These are phyloP conservation scores for Leptothorax acervorum DNA, from an alignment of 2,888 invertebrate species.

Conservation along the genomic window DNA sequence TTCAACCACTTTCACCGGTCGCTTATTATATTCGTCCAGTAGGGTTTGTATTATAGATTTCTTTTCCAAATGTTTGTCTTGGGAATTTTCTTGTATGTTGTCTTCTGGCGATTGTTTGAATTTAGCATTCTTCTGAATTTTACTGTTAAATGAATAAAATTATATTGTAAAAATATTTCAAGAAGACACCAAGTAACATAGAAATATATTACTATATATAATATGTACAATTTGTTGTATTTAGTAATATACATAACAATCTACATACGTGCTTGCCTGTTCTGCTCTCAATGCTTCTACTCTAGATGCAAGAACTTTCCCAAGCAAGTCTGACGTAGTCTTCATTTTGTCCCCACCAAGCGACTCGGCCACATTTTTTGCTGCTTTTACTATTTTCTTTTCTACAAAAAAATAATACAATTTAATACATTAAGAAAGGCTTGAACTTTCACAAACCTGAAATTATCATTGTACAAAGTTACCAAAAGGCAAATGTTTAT, in stretches of 20 bases:
- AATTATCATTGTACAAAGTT: not conserved
- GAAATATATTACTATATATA: not conserved
- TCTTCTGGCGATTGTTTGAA: not conserved
- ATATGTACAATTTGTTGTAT: not conserved
- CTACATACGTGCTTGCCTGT: not conserved
- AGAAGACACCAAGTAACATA: not conserved
- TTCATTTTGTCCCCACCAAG: conserved; percentile 90
- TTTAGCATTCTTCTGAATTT: not conserved
- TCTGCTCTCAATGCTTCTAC: not conserved
- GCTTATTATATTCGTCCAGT: conserved; percentile 1
- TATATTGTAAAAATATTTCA: not conserved
- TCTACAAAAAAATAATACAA: conserved; percentile 70
- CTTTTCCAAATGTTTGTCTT: not conserved
- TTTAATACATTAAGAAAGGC: not conserved
- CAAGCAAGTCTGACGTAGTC: conserved; percentile 91
- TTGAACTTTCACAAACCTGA: not conserved
- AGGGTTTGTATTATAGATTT: conserved; percentile 27
- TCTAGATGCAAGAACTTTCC: conserved; percentile 86
- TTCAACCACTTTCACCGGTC: not conserved
- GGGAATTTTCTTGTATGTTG: not conserved
- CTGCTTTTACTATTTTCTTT: conserved; percentile 88
- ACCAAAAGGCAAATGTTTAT: conserved; percentile 12
- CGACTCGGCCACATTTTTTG: conserved; percentile 90
- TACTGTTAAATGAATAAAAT: conserved; percentile 10
- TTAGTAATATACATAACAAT: not conserved